Conservation (phyloP, 2,113 vertebrate genomes). For the Blennius ocellaris region DNA sequence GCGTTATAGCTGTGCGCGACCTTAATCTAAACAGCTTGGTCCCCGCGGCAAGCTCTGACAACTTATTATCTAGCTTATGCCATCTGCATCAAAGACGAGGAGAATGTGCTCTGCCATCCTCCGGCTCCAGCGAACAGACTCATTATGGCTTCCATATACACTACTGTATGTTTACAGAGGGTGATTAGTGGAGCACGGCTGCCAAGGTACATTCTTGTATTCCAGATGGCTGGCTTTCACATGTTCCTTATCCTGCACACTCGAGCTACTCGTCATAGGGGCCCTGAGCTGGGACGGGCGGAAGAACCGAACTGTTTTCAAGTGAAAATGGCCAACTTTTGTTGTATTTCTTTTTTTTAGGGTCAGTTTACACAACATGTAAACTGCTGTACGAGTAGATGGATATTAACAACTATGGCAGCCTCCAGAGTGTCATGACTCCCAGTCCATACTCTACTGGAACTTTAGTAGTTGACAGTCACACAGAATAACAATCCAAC, state of each 20-base stretch:
- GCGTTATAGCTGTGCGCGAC: not conserved
- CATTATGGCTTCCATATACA: conserved; percentile 62
- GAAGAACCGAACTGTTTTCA: not conserved
- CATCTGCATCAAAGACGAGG: conserved; percentile 55
- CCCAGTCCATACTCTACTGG: too few relatives aligned
- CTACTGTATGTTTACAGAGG: conserved; percentile 74
- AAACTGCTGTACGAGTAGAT: too few relatives aligned
- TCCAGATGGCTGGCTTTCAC: conserved; percentile 64
- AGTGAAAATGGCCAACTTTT: too few relatives aligned
- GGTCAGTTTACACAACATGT: too few relatives aligned
- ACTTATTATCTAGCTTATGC: conserved; percentile 36
- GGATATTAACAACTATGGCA: too few relatives aligned
- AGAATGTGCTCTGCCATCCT: conserved; percentile 29
- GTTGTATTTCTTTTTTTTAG: too few relatives aligned
- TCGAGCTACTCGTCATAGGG: conserved; percentile 31
- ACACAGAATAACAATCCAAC: too few relatives aligned
- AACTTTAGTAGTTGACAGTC: too few relatives aligned
- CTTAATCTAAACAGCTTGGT: conserved; percentile 22
- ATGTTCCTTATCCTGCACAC: conserved; percentile 47
- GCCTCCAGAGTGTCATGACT: too few relatives aligned
- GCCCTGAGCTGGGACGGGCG: not conserved
- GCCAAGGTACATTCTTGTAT: conserved; percentile 48
- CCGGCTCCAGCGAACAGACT: conserved; percentile 36
- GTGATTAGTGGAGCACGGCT: conserved; percentile 54
- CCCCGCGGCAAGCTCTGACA: conserved; percentile 29